Evolutionary conservation across 2,797 vertebrate genomes (phyloP).

Genomic region (Labroides dimidiatus): DNA sequence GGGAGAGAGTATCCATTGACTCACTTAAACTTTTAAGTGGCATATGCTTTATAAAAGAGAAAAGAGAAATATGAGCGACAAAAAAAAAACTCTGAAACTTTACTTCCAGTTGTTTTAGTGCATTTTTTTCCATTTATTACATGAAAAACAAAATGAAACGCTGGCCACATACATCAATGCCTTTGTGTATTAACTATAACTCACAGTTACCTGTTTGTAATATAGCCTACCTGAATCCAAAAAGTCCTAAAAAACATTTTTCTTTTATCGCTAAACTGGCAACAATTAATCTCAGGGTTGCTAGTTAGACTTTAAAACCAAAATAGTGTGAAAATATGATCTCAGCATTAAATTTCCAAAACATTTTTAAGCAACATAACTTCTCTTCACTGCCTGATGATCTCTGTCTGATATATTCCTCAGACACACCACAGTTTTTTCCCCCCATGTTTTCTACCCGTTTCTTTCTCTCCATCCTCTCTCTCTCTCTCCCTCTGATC

Average conservation of each 20-base stretch:
- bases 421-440: background rate
- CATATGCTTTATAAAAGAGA: background rate
- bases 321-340: too few species aligned
- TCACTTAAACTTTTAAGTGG: slow-evolving; percentile 9
- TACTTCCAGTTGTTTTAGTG: background rate
- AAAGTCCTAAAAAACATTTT: too few species aligned
- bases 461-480: background rate
- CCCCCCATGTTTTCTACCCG: background rate
- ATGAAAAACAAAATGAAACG: too few species aligned
- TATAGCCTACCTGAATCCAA: too few species aligned
- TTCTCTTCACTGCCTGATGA: background rate
- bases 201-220: too few species aligned
- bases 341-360: too few species aligned
- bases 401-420: background rate
- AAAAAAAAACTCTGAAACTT: slow-evolving; percentile 4
- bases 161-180: too few species aligned
- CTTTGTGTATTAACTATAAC: too few species aligned
- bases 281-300: too few species aligned
- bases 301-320: too few species aligned
- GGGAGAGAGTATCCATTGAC: background rate
- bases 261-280: too few species aligned
- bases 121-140: background rate
- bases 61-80: background rate
- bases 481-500: slow-evolving; percentile 3
- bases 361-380: background rate